Evolutionary conservation across 2,797 vertebrate genomes (phyloP).

Genomic region (Microcaecilia unicolor): DNA sequence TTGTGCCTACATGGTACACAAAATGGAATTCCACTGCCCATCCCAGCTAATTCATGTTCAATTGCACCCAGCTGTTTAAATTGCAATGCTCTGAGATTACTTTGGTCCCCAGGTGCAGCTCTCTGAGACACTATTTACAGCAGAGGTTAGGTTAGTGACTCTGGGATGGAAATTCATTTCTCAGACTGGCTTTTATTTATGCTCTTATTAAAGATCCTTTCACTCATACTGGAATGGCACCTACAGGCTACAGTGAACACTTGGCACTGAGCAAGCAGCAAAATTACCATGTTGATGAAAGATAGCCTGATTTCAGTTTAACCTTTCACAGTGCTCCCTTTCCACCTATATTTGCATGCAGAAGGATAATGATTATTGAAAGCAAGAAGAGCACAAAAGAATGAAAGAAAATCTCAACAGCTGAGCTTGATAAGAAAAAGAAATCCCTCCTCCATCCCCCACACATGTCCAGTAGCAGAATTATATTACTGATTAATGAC

Average conservation of each 20-base stretch:
- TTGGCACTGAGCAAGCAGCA: slow-evolving; percentile 35
- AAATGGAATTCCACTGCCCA: slow-evolving; percentile 16
- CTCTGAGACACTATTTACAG: slow-evolving; percentile 46
- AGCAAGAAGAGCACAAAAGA: slow-evolving; percentile 25
- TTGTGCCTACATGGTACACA: slow-evolving; percentile 20
- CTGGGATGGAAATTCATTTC: slow-evolving; percentile 60
- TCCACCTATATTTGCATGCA: slow-evolving; percentile 38
- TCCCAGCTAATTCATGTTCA: slow-evolving; percentile 27
- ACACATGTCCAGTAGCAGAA: slow-evolving; percentile 14
- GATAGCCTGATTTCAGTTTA: slow-evolving; percentile 45
- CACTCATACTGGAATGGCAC: slow-evolving; percentile 46
- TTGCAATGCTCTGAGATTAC: slow-evolving; percentile 33
- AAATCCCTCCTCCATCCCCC: slow-evolving; percentile 2
- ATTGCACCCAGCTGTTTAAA: slow-evolving; percentile 47
- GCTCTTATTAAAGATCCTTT: slow-evolving; percentile 59
- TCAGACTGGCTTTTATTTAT: slow-evolving; percentile 58
- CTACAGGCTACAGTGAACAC: slow-evolving; percentile 37
- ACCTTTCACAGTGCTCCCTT: slow-evolving; percentile 42
- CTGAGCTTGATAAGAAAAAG: slow-evolving; percentile 13
- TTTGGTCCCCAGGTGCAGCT: slow-evolving; percentile 43
- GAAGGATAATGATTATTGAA: slow-evolving; percentile 25
- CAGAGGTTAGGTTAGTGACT: slow-evolving; percentile 46
- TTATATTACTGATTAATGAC: slow-evolving; percentile 13
- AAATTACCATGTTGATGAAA: slow-evolving; percentile 44
- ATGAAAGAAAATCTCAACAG: slow-evolving; percentile 16